These are phyloP conservation scores for Caenorhabditis drosophilae DNA, from an alignment of 2,888 invertebrate species.

Conservation along the genomic window DNA sequence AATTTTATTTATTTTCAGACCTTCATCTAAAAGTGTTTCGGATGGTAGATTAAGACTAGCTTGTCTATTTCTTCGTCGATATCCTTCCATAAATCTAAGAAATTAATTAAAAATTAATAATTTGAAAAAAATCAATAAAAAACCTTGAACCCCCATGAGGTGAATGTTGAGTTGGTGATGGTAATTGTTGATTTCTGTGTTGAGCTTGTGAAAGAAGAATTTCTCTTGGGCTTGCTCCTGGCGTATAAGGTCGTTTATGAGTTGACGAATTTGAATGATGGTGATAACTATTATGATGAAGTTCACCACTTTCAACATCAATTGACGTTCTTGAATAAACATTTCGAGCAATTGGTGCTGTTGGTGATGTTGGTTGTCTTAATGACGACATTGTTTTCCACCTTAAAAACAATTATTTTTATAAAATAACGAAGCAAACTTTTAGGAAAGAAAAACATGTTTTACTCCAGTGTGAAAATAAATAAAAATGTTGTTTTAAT, in stretches of 20 bases:
- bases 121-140: background rate
- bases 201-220: conserved; percentile 14
- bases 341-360: conserved; percentile 26
- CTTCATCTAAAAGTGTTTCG: conserved; percentile 22
- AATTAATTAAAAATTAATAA: background rate
- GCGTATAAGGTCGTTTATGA: conserved; percentile 34
- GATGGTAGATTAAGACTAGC: conserved; percentile 34
- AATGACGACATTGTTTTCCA: conserved; percentile 52
- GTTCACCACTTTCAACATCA: conserved; percentile 30
- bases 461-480: background rate
- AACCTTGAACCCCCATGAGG: too few species aligned
- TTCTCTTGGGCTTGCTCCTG: conserved; percentile 35
- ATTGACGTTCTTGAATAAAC: conserved; percentile 26
- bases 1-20: conserved; percentile 1
- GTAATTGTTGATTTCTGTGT: conserved; percentile 16
- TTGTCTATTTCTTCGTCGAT: conserved; percentile 33
- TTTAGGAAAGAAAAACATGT: background rate
- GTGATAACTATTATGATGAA: too few species aligned
- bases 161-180: conserved; percentile 20
- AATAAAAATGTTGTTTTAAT: background rate
- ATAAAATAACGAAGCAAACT: background rate
- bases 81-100: conserved; percentile 34
- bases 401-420: too few species aligned
- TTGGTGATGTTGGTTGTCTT: conserved; percentile 34
- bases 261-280: too few species aligned